These are phyloP conservation scores for Periparus ater DNA, from an alignment of 2,797 vertebrate species.

Conservation along the genomic window DNA sequence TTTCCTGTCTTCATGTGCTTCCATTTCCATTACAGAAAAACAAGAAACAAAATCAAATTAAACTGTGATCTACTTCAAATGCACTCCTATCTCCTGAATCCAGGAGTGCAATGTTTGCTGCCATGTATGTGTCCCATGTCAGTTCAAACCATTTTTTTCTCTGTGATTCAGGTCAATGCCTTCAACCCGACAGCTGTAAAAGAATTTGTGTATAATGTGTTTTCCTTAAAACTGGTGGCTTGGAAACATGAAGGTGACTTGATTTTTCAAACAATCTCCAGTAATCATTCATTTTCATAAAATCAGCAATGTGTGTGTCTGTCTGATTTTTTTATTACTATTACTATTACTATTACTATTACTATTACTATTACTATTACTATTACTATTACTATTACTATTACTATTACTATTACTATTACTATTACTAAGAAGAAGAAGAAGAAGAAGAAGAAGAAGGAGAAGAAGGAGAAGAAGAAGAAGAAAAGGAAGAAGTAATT, in stretches of 20 bases:
- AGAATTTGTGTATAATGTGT: neutral
- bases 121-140: neutral
- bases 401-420: no score
- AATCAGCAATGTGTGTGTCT: neutral
- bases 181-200: neutral
- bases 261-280: neutral
- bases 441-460: no score
- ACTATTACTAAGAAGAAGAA: neutral
- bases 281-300: neutral
- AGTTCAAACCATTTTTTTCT: neutral
- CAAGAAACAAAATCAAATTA: neutral
- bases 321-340: neutral
- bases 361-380: no score
- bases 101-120: neutral
- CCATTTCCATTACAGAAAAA: neutral
- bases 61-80: neutral
- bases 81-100: neutral
- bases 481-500: neutral
- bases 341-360: neutral
- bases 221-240: neutral
- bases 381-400: no score
- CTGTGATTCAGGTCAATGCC: neutral
- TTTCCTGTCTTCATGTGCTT: neutral
- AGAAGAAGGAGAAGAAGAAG: no score
- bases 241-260: neutral